Evolutionary conservation across 2,797 vertebrate species (phyloP), one percentile per base, ranked within the genome.

Genomic region (Tamandua tetradactyla): DNA sequence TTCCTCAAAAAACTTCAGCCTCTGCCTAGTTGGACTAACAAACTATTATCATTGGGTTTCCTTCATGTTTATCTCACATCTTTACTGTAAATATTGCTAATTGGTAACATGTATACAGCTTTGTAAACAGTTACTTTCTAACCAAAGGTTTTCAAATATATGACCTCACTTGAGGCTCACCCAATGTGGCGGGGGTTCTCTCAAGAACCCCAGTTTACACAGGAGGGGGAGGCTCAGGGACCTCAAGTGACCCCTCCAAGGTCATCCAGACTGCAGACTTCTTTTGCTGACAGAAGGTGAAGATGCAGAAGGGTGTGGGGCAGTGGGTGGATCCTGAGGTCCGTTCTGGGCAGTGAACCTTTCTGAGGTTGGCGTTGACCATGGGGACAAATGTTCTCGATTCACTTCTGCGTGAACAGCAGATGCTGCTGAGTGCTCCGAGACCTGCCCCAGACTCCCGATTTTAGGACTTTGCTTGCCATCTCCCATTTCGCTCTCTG

Each of bases 131-230:
- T 75, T 59, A 22, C 42, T 84, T 93, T 94, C 47, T 47, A 47
- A 93, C 74, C 27, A 32, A 22, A 64, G 32, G 87, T 88, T 94
- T 89, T 92, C 75, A 94, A 94, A 95, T 75, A 30, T 10, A 5
- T 82, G 94, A 85, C 7, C 59, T 97, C 74, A 71, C 78, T 76
- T 35, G 64, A 86, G 78, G 66, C 94, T 66, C 69, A 25, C 7
- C 32, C 13, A 74, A 8, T 74, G 7, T 3, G 22, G 7, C 44
- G 84, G 79, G 89, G 14, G 86, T n/a, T n/a, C 11, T 30, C n/a
- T 62, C 35, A 6, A 10, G 18, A 68, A 44, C 15, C 47, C 44
- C 61, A 80, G 64, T 2, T 18, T 59, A 64, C 35, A 52, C 44
- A 32, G 11, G 72, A 68, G n/a, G 76, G 84, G n/a, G 55, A 40